Evolutionary conservation across 2,113 vertebrate species (phyloP), one percentile per base, ranked within the genome.

Genomic region (Gorsachius goisagi): DNA sequence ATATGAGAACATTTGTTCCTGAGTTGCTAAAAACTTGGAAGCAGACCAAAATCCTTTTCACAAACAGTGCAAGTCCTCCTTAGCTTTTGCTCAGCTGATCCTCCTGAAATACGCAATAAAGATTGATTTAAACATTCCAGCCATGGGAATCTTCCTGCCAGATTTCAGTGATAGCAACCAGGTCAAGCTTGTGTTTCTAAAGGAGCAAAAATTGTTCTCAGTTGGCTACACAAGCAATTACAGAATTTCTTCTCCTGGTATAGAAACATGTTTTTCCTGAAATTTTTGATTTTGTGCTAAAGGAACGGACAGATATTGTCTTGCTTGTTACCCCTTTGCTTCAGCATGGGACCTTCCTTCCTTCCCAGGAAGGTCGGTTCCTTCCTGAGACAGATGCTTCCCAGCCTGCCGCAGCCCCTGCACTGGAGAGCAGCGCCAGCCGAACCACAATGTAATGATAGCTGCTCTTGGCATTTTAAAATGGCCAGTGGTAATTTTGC

Each of bases 401-500:
- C 21, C 50, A 72, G 62, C 59, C 35, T 7, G 1, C 33, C 3
- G 3, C 33, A 87, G 39, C 53, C 62, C 64, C 41, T 87, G 72
- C 78, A 60, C 53, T 12, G 16, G 41, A 73, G 47, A 81, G 9
- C 35, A 47, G 27, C 62, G 32, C 58, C 69, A 82, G 66, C 45
- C 1, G 86, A 93, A 76, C 83, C 93, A 72, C 90, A 85, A 6
- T 26, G 15, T 81, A 82, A 80, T 81, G 83, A 47, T 45, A 89
- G 69, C 74, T 85, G 66, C 92, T 90, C 71, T 85, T 90, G 66
- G 56, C 56, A 66, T 93, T 96, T 85, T 72, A 81, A 90, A 87
- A 84, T 58, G 59, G 83, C 49, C 66, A 76, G 64, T 55, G 84
- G 76, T 89, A 67, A 71, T 89, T 94, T 75, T 93, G 73, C 83